Percentiles rank a stretch among this genome's conserved stretches.
These are phyloP conservation scores for Pseudanteris insignis DNA, from an alignment of 2,888 invertebrate species.

Conservation along the genomic window DNA sequence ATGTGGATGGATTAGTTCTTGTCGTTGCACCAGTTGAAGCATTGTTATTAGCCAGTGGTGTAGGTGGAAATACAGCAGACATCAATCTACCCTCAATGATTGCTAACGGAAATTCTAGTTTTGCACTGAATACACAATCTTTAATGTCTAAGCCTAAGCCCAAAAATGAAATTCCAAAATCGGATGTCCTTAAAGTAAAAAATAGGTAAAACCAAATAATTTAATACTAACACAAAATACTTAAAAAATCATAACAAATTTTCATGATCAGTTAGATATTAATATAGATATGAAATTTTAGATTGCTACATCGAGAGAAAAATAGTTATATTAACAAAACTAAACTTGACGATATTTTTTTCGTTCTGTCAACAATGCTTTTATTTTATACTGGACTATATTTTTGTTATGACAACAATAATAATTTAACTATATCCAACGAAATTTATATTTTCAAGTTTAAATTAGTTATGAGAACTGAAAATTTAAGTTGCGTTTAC, in stretches of 20 bases:
- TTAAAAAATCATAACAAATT: neutral
- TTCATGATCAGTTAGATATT: too few species aligned
- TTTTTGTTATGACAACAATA: too few species aligned
- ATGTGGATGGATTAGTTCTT: conserved; percentile 75
- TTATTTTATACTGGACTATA: too few species aligned
- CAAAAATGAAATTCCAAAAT: neutral
- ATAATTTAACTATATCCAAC: too few species aligned
- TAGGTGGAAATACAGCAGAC: conserved; percentile 57
- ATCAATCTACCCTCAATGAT: conserved; percentile 40
- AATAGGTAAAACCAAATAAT: conserved; percentile 16
- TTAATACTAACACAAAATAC: neutral
- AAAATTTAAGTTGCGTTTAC: too few species aligned
- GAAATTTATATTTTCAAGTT: too few species aligned
- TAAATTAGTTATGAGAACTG: too few species aligned
- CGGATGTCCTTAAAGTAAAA: conserved; percentile 10
- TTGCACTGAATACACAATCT: conserved; percentile 8
- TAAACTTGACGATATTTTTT: too few species aligned
- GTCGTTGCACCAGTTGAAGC: conserved; percentile 74
- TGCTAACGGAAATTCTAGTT: conserved; percentile 17
- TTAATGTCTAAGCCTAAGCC: conserved; percentile 22
- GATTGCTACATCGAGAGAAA: too few species aligned
- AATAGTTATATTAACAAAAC: too few species aligned
- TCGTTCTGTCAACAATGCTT: too few species aligned
- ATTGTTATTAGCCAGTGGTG: conserved; percentile 70
- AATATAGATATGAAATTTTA: too few species aligned